phyloP scores from a whole-genome alignment of 2,113 vertebrate species.

The Tonatia bakeri region DNA sequence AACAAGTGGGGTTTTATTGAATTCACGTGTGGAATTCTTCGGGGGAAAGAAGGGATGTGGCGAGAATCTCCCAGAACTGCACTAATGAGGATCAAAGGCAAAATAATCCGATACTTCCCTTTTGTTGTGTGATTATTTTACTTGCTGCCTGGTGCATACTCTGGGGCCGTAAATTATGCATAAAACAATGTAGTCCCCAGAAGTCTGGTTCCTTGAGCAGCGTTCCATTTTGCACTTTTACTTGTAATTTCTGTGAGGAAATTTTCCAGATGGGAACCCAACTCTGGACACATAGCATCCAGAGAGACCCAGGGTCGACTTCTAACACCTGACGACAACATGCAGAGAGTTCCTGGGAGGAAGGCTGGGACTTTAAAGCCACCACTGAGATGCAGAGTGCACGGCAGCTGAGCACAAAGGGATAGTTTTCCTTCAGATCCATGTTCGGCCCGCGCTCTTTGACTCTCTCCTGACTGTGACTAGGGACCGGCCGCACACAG shows the following conservation, averaged over 20 bases:
- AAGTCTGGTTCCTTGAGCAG: neutral
- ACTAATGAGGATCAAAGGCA: neutral
- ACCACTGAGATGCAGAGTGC: neutral
- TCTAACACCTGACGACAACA: accelerated
- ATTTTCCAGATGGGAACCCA: neutral
- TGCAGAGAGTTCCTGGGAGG: too few relatives aligned
- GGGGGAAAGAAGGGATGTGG: neutral
- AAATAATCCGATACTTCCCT: neutral
- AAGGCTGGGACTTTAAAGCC: neutral
- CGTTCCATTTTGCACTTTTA: neutral
- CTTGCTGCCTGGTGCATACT: neutral
- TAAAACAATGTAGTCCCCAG: neutral
- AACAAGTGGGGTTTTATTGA: neutral
- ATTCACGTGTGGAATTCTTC: neutral
- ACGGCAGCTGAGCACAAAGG: neutral
- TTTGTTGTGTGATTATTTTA: neutral
- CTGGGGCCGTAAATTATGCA: neutral
- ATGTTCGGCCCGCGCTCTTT: neutral
- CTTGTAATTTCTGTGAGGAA: neutral
- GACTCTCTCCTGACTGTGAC: neutral
- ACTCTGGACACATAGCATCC: too few relatives aligned
- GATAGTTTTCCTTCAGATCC: neutral
- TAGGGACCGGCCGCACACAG: neutral
- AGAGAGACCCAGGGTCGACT: neutral
- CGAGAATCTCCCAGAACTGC: neutral